Percentiles rank a stretch among this genome's conserved stretches.
Conservation (phyloP, 2,797 vertebrate species). For the Tapera naevia region DNA sequence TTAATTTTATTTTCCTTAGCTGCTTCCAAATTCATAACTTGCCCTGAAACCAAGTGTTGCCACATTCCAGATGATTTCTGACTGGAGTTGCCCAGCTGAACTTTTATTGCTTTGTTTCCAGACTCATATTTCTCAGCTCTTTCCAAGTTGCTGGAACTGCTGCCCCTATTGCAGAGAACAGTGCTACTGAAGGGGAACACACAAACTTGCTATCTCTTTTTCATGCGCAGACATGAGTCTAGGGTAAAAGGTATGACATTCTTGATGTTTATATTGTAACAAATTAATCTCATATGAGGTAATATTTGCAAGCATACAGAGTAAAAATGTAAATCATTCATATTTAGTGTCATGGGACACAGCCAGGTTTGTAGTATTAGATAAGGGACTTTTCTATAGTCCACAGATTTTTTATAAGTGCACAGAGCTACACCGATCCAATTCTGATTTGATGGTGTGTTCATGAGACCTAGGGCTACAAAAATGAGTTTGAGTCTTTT, state of each 20-base stretch:
- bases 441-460: background rate
- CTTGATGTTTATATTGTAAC: background rate
- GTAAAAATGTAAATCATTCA: too few species aligned
- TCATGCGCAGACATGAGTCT: background rate
- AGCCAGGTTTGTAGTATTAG: too few species aligned
- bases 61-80: slow-evolving; percentile 46
- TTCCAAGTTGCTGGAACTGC: background rate
- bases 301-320: too few species aligned
- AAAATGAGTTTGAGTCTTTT: background rate
- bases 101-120: slow-evolving; percentile 12
- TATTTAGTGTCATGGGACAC: too few species aligned
- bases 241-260: background rate
- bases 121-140: slow-evolving; percentile 28
- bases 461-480: background rate
- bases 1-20: slow-evolving; percentile 37
- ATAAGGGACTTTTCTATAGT: too few species aligned
- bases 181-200: background rate
- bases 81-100: background rate
- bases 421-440: too few species aligned
- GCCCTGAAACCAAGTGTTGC: background rate
- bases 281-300: background rate
- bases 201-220: background rate
- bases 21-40: slow-evolving; percentile 21
- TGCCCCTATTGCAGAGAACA: background rate
- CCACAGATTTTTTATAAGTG: too few species aligned